These are phyloP conservation scores for Darevskia nairensis DNA, from an alignment of 2,797 vertebrate species.

Conservation along the genomic window DNA sequence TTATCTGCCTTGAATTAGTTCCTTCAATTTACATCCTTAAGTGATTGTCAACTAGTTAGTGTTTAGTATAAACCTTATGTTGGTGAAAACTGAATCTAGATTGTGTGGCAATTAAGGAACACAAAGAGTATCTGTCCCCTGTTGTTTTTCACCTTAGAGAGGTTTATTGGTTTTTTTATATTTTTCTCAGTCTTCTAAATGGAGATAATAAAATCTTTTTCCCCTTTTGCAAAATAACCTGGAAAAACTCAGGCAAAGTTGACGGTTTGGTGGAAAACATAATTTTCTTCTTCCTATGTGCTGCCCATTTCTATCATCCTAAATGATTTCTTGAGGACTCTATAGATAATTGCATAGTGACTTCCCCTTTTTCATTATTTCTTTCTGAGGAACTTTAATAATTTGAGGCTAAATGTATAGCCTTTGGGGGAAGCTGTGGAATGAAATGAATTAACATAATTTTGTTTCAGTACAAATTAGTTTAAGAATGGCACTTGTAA, in stretches of 20 bases:
- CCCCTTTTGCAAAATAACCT: neutral
- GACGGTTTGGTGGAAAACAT: neutral
- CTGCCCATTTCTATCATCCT: neutral
- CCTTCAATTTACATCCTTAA: neutral
- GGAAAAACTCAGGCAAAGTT: constrained; percentile 17
- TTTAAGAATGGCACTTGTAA: neutral
- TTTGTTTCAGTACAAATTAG: neutral
- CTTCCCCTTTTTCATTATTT: neutral
- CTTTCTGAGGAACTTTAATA: neutral
- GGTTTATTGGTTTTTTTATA: neutral
- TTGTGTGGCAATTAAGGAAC: neutral
- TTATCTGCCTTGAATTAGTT: neutral
- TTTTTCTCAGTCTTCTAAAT: constrained; percentile 26
- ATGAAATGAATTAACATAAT: neutral
- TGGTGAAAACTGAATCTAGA: neutral
- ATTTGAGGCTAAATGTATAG: neutral
- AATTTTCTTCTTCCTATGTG: fast-evolving
- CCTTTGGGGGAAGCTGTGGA: neutral
- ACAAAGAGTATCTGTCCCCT: neutral
- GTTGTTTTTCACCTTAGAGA: neutral
- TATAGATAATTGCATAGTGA: neutral
- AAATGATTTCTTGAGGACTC: constrained; percentile 10
- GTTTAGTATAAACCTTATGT: neutral
- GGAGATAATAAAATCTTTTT: constrained; percentile 5
- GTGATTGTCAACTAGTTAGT: neutral